Evolutionary conservation across 1,140 invertebrate species (phyloP).

Genomic region (Pissodes strobi): DNA sequence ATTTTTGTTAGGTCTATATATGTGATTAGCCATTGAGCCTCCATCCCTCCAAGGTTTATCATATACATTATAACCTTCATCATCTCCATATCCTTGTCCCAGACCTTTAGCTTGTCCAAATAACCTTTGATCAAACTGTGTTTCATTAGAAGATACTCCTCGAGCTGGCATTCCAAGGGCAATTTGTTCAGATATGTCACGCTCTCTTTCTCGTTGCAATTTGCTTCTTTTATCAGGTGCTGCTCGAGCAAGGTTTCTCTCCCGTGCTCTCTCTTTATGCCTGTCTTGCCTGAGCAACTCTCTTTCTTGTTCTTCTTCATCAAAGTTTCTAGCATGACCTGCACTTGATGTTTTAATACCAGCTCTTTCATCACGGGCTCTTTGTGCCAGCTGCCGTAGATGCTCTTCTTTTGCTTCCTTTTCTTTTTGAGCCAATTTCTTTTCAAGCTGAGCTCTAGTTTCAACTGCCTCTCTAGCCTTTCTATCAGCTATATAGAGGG

Average conservation of each 20-base stretch:
- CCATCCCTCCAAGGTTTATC: slow-evolving; percentile 91
- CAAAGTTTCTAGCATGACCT: slow-evolving; percentile 47
- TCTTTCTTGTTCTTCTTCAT: slow-evolving; percentile 78
- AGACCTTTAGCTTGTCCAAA: slow-evolving; percentile 97
- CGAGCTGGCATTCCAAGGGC: slow-evolving; percentile 94
- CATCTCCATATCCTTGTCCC: slow-evolving; percentile 92
- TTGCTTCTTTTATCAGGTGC: slow-evolving; percentile 93
- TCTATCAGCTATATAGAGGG: slow-evolving; percentile 96
- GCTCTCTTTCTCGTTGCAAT: slow-evolving; percentile 87
- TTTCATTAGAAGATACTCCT: slow-evolving; percentile 71
- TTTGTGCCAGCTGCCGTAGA: slow-evolving; percentile 89
- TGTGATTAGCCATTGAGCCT: slow-evolving; percentile 80
- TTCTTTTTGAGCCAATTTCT: slow-evolving; percentile 95
- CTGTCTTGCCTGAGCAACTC: slow-evolving; percentile 88
- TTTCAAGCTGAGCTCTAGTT: slow-evolving; percentile 92
- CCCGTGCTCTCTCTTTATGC: slow-evolving; percentile 89
- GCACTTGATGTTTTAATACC: slow-evolving; percentile 66
- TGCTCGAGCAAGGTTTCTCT: slow-evolving; percentile 89
- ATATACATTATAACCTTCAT: slow-evolving; percentile 98
- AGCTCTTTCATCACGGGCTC: slow-evolving; percentile 92
- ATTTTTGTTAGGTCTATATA: slow-evolving; percentile 91
- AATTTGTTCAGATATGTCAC: slow-evolving; percentile 98
- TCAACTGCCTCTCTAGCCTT: slow-evolving; percentile 97
- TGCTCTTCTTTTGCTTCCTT: slow-evolving; percentile 98
- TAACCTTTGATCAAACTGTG: slow-evolving; percentile 93